These are phyloP conservation scores for Epicampocera succincta DNA, from an alignment of 2,888 invertebrate species.

Conservation along the genomic window DNA sequence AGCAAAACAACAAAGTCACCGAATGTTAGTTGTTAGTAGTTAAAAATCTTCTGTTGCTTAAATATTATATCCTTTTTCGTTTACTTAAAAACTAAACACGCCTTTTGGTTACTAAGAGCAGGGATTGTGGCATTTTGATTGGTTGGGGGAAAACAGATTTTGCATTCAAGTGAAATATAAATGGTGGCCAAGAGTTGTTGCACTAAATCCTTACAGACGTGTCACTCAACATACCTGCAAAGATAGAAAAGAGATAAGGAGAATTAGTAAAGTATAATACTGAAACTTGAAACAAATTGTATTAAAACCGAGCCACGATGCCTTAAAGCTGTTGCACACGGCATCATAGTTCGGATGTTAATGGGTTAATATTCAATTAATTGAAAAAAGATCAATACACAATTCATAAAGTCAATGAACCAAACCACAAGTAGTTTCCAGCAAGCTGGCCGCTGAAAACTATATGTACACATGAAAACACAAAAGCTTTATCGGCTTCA, in stretches of 20 bases:
- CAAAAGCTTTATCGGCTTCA: neutral
- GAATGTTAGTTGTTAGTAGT: slow-evolving; percentile 27
- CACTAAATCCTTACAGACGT: neutral
- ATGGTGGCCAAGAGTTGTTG: slow-evolving; percentile 47
- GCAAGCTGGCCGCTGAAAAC: neutral
- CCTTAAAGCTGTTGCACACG: no score
- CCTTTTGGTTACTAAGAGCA: slow-evolving; percentile 64
- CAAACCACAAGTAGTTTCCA: neutral
- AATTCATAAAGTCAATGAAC: slow-evolving; percentile 47
- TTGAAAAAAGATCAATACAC: slow-evolving; percentile 11
- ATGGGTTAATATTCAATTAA: neutral
- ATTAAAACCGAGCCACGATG: no score
- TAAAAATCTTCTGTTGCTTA: slow-evolving; percentile 21
- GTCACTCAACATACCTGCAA: slow-evolving; percentile 53
- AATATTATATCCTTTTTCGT: slow-evolving; percentile 2
- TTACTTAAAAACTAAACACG: slow-evolving; percentile 52
- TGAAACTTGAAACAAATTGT: no score
- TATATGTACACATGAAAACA: neutral
- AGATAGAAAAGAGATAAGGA: slow-evolving; percentile 5
- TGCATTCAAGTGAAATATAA: neutral
- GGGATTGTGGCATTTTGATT: slow-evolving; percentile 48
- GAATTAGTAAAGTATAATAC: slow-evolving; percentile 22
- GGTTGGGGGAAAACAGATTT: slow-evolving; percentile 19
- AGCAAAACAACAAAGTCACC: slow-evolving; percentile 39
- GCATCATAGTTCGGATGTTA: neutral